phyloP scores from a whole-genome alignment of 2,888 invertebrate species.

The Sclerodermus sp. region DNA sequence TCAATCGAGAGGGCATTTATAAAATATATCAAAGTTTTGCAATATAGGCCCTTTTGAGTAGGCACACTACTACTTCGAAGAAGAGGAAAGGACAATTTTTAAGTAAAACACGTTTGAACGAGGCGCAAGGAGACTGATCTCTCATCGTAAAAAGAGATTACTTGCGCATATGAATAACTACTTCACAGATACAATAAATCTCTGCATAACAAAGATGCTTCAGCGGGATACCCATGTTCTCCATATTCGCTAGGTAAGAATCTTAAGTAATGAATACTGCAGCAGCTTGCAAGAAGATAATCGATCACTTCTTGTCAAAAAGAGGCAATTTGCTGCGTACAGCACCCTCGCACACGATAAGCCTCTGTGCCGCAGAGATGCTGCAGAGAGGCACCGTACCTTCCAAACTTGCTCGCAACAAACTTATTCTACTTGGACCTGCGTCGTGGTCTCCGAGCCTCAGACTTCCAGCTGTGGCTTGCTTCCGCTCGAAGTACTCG shows the following conservation, averaged over 20 bases:
- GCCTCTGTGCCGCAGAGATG: conserved; percentile 64
- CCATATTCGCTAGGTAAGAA: too few relatives aligned
- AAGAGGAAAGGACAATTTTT: too few relatives aligned
- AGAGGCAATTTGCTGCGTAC: conserved; percentile 83
- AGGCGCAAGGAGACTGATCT: too few relatives aligned
- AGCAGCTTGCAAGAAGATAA: conserved; percentile 1
- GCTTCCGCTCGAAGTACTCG: conserved; percentile 83
- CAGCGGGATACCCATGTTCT: too few relatives aligned
- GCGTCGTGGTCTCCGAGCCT: conserved; percentile 43
- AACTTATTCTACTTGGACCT: conserved; percentile 44
- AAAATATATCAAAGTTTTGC: not conserved
- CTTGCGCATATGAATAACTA: too few relatives aligned
- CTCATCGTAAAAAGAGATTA: too few relatives aligned
- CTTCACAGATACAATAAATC: too few relatives aligned
- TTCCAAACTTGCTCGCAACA: conserved; percentile 51
- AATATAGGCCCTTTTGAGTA: not conserved
- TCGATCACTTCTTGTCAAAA: conserved; percentile 72
- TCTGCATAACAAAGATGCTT: too few relatives aligned
- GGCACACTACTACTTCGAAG: not conserved
- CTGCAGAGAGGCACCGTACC: conserved; percentile 59
- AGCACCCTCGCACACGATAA: conserved; percentile 83
- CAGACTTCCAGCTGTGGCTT: conserved; percentile 49
- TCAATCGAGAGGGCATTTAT: not conserved
- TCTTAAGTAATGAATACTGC: too few relatives aligned
- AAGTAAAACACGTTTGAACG: too few relatives aligned